Evolutionary conservation across 2,113 vertebrate species (phyloP).

Genomic region (Catharus bicknelli): DNA sequence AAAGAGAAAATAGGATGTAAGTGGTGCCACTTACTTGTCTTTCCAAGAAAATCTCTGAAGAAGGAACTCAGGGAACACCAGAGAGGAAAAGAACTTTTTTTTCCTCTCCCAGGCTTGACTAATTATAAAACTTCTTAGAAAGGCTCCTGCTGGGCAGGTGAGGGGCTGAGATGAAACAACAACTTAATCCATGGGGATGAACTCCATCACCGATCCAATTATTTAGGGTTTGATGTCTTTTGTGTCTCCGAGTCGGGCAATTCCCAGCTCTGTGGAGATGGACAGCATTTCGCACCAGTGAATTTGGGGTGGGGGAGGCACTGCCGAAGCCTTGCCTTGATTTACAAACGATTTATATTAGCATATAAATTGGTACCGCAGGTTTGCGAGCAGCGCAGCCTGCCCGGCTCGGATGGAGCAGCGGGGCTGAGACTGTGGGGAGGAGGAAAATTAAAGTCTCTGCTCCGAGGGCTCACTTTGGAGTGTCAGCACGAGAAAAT

Average conservation of each 20-base stretch:
- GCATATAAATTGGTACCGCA: slow-evolving; percentile 66
- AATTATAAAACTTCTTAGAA: slow-evolving; percentile 8
- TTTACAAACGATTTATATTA: slow-evolving; percentile 49
- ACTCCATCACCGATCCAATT: slow-evolving; percentile 57
- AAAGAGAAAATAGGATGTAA: not conserved
- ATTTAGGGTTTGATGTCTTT: slow-evolving; percentile 34
- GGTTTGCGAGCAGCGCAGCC: not conserved
- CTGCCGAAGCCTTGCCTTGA: slow-evolving; percentile 11
- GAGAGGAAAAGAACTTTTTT: not conserved
- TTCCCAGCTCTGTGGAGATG: slow-evolving; percentile 3
- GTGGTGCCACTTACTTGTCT: not conserved
- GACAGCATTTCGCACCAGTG: not conserved
- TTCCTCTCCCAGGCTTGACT: not conserved
- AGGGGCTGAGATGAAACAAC: slow-evolving; percentile 18
- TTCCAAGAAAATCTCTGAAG: not conserved
- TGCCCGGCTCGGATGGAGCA: not conserved
- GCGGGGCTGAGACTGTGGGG: not conserved
- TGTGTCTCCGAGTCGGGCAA: not conserved
- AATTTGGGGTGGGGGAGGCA: not conserved
- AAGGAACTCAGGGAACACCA: not conserved
- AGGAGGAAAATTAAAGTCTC: slow-evolving; percentile 48
- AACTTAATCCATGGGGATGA: slow-evolving; percentile 31
- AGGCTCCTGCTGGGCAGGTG: slow-evolving; percentile 18
- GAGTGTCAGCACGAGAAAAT: slow-evolving; percentile 20
- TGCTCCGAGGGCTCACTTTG: not conserved